Evolutionary conservation across 2,888 invertebrate species (phyloP), one percentile per base, ranked within the genome.

Genomic region (Brachylomia viminalis): DNA sequence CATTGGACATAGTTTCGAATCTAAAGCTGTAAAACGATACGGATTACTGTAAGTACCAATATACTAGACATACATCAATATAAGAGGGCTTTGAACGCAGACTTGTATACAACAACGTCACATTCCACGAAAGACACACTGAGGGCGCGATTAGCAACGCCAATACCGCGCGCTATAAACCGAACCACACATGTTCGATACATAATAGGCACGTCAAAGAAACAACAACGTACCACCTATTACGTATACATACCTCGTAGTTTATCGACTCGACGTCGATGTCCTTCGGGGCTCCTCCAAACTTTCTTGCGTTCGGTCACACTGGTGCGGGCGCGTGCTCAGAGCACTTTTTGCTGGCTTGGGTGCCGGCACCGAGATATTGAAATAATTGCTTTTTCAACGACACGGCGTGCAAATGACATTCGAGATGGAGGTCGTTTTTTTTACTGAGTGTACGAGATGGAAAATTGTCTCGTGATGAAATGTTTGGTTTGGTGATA

Each of bases 321-420:
- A 85, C 74, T 70, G 94, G 92, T 90, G 96, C 96, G 95, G 96
- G 96, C 96, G 95, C 96, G 96, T 96, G 96, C 96, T 91, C 92
- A 72, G 87, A 78, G 69, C 93, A 91, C 91, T 96, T 96, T 95
- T 96, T 96, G 94, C 91, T 89, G 88, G 75, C 90, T 90, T 92
- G 93, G 93, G 93, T 93, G 94, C 92, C 91, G 91, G 93, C 92
- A 92, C 94, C 93, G 92, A 94, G 95, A 95, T 96, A 95, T 96
- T 96, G 96, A 95, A 96, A 96, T 96, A 96, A 96, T 96, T 96
- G 95, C 95, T 96, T 96, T 96, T 96, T 95, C 95, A 94, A 95
- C 96, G 94, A 93, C 95, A 95, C 95, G 95, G 91, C 95, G 96
- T 95, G 95, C 96, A 96, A 96, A 96, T 96, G 96, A 96, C 96